phyloP scores from a whole-genome alignment of 2,888 invertebrate genomes.

The Nymphalis polychloros region DNA sequence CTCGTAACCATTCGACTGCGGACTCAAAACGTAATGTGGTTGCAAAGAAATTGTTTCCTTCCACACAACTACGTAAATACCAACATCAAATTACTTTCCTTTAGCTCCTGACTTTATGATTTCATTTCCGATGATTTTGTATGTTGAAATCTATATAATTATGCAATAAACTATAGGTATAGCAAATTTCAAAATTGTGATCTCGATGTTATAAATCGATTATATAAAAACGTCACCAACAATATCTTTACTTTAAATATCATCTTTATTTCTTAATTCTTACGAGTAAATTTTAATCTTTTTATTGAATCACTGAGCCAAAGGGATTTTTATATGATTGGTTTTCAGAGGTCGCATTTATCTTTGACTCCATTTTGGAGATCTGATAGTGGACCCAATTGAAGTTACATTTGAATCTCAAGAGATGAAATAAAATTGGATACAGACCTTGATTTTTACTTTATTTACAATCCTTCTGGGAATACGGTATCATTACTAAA shows the following conservation, averaged over 20 bases:
- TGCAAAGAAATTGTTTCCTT: constrained; percentile 27
- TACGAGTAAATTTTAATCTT: too few relatives aligned
- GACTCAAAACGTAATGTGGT: constrained; percentile 14
- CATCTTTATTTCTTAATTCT: too few relatives aligned
- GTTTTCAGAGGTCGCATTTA: constrained; percentile 12
- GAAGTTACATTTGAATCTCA: constrained; percentile 31
- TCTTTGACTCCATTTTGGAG: constrained; percentile 3
- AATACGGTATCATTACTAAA: neutral
- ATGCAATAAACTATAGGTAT: too few relatives aligned
- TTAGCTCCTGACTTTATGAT: neutral
- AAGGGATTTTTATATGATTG: constrained; percentile 14
- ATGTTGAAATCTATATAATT: too few relatives aligned
- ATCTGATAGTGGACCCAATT: constrained; percentile 13
- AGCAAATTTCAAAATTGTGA: too few relatives aligned
- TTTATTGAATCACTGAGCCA: neutral
- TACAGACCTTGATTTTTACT: constrained; percentile 14
- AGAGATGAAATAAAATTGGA: constrained; percentile 27
- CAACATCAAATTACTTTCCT: constrained; percentile 17
- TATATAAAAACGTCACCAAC: too few relatives aligned
- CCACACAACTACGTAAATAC: constrained; percentile 23
- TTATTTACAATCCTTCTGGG: constrained; percentile 14
- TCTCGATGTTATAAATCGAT: too few relatives aligned
- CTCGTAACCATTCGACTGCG: constrained; percentile 15
- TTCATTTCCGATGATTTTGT: neutral
- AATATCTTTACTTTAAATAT: too few relatives aligned